Evolutionary conservation across 2,888 invertebrate species (phyloP).

Genomic region (Oscheius sp.): DNA sequence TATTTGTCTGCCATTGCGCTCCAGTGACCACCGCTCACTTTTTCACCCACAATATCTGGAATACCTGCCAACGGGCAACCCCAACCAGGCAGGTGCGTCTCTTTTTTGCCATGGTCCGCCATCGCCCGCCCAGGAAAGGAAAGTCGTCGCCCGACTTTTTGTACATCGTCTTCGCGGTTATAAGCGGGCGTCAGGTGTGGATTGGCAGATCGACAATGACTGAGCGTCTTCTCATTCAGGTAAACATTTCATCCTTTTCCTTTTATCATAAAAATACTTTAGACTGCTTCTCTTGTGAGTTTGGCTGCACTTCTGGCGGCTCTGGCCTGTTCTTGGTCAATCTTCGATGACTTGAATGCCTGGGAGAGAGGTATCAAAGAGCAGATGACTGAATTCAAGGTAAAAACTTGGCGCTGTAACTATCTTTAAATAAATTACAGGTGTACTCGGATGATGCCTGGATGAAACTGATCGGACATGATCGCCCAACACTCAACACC

Average conservation of each 20-base stretch:
- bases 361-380: slow-evolving; percentile 15
- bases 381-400: slow-evolving; percentile 20
- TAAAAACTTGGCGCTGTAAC: background rate
- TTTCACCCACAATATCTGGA: too few species aligned
- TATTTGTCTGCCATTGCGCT: too few species aligned
- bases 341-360: slow-evolving; percentile 11
- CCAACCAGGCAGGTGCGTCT: too few species aligned
- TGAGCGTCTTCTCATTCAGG: slow-evolving; percentile 30
- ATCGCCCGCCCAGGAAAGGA: too few species aligned
- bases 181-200: too few species aligned
- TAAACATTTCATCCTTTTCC: background rate
- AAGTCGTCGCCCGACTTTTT: too few species aligned
- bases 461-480: slow-evolving; percentile 1
- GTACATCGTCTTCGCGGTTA: too few species aligned
- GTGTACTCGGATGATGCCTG: slow-evolving; percentile 28
- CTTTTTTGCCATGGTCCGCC: too few species aligned
- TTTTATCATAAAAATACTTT: background rate
- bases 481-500: slow-evolving; percentile 6
- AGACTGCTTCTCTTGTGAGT: slow-evolving; percentile 14
- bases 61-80: too few species aligned
- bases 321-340: background rate
- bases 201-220: background rate
- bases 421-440: background rate
- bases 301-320: slow-evolving; percentile 13
- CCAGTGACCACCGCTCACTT: too few species aligned